phyloP scores from a whole-genome alignment of 2,888 invertebrate genomes.

The Drosophila hamatofila region DNA sequence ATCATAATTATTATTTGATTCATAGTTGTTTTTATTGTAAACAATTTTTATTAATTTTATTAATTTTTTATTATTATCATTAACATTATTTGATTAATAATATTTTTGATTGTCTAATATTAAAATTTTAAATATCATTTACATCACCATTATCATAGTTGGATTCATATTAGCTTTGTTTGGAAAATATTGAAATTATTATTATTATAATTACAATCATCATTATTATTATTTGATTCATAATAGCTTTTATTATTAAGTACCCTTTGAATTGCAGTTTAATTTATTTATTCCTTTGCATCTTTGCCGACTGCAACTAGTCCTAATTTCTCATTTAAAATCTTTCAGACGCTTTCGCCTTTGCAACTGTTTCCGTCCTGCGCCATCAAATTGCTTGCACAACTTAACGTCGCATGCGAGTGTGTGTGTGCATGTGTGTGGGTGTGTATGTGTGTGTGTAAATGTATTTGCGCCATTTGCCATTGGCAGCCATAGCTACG shows the following conservation, averaged over 20 bases:
- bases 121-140: too few relatives aligned
- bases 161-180: too few relatives aligned
- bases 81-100: too few relatives aligned
- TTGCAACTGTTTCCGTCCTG: constrained; percentile 39
- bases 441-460: constrained; percentile 18
- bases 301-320: constrained; percentile 17
- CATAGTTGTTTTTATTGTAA: too few relatives aligned
- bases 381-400: constrained; percentile 66
- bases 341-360: constrained; percentile 33
- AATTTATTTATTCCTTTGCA: constrained; percentile 4
- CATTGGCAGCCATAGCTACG: constrained; percentile 48
- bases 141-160: too few relatives aligned
- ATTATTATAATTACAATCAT: not conserved
- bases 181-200: too few relatives aligned
- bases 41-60: too few relatives aligned
- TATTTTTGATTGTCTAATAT: too few relatives aligned
- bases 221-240: not conserved
- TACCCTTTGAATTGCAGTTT: constrained; percentile 5
- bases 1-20: too few relatives aligned
- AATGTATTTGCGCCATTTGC: constrained; percentile 43
- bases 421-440: constrained; percentile 8
- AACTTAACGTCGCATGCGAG: constrained; percentile 41
- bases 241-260: not conserved
- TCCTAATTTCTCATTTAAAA: constrained; percentile 43
- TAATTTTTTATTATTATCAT: not conserved